phyloP scores from a whole-genome alignment of 2,113 vertebrate species.

The Brienomyrus brachyistius region DNA sequence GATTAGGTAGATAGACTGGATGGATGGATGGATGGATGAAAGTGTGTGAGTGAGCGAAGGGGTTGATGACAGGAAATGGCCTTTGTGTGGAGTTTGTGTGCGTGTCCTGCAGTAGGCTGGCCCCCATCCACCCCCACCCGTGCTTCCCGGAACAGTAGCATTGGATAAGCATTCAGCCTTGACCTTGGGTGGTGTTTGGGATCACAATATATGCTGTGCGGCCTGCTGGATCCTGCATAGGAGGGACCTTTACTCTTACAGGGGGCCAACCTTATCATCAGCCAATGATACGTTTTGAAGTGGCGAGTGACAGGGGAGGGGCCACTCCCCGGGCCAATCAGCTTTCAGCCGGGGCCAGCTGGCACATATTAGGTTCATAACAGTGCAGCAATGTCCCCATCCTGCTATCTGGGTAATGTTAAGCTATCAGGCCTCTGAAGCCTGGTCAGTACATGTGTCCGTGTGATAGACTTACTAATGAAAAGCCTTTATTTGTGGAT shows the following conservation, averaged over 20 bases:
- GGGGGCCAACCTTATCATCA: not conserved
- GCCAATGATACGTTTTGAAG: slow-evolving; percentile 31
- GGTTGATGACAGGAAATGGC: no score
- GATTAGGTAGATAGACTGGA: no score
- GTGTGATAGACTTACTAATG: not conserved
- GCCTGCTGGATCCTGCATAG: not conserved
- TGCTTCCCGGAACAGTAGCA: no score
- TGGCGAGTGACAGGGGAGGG: not conserved
- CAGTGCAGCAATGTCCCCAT: not conserved
- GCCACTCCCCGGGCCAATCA: not conserved
- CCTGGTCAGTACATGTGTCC: not conserved
- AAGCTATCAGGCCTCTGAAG: not conserved
- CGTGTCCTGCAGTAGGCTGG: not conserved
- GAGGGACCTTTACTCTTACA: not conserved
- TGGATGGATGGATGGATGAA: no score
- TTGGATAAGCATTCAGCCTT: no score
- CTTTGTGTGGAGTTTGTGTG: not conserved
- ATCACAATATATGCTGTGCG: slow-evolving; percentile 36
- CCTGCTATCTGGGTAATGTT: not conserved
- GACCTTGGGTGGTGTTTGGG: no score
- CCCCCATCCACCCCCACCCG: no score
- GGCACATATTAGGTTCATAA: not conserved
- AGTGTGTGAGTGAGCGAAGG: no score
- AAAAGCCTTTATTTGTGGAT: not conserved
- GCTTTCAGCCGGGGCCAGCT: slow-evolving; percentile 40